Evolutionary conservation across 2,797 vertebrate genomes (phyloP).

Genomic region (Sebastes steindachneri): DNA sequence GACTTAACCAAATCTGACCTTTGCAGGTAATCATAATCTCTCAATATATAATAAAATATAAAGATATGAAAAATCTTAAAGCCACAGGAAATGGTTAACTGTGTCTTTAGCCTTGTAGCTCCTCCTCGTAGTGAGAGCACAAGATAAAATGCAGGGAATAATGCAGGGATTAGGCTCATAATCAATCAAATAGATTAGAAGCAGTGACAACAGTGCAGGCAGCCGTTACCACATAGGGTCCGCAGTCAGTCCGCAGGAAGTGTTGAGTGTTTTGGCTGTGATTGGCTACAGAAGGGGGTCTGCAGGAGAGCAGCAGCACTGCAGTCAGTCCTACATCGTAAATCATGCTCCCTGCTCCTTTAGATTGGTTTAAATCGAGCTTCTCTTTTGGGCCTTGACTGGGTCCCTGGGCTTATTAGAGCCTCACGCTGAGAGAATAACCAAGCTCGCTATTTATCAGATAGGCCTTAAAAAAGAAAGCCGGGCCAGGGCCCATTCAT

Average conservation of each 20-base stretch:
- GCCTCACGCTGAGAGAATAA: slow-evolving; percentile 72
- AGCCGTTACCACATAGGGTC: slow-evolving; percentile 59
- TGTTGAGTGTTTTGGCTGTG: slow-evolving; percentile 77
- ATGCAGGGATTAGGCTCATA: slow-evolving; percentile 71
- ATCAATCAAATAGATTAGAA: slow-evolving; percentile 81
- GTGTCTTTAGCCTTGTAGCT: slow-evolving; percentile 37
- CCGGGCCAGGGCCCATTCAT: slow-evolving; percentile 54
- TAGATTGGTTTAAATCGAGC: slow-evolving; percentile 82
- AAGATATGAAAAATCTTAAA: background rate
- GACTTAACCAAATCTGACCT: slow-evolving; percentile 48
- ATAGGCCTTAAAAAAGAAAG: slow-evolving; percentile 68
- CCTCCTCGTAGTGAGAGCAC: slow-evolving; percentile 12
- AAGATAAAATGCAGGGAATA: slow-evolving; percentile 50
- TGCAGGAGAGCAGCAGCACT: slow-evolving; percentile 63
- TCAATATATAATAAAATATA: slow-evolving; percentile 7
- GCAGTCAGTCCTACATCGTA: slow-evolving; percentile 73
- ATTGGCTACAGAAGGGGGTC: slow-evolving; percentile 77
- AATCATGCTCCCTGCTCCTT: slow-evolving; percentile 77
- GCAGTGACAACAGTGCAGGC: slow-evolving; percentile 67
- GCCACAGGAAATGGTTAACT: slow-evolving; percentile 39
- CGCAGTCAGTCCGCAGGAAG: slow-evolving; percentile 67
- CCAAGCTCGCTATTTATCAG: slow-evolving; percentile 79
- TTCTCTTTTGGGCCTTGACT: slow-evolving; percentile 75
- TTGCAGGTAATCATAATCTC: slow-evolving; percentile 43
- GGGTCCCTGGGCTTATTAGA: slow-evolving; percentile 82